These are phyloP conservation scores for Triplophysa siluroides DNA, from an alignment of 2,113 vertebrate species.

Conservation along the genomic window DNA sequence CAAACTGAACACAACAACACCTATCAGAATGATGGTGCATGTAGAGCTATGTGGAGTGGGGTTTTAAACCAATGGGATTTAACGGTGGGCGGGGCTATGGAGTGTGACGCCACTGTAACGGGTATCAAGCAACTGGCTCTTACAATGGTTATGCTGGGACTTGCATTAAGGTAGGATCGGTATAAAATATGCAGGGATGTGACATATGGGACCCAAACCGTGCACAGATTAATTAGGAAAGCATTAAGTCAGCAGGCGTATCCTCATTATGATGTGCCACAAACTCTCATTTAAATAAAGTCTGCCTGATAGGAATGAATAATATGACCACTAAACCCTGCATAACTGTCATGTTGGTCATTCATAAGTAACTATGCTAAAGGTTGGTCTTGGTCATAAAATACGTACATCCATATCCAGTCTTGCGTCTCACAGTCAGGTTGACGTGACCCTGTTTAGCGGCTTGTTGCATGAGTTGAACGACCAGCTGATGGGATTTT, in stretches of 20 bases:
- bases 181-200: constrained; percentile 19
- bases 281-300: constrained; percentile 56
- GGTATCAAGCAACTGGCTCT: background rate
- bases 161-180: background rate
- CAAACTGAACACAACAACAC: too few relatives aligned
- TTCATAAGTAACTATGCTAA: background rate
- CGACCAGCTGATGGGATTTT: constrained; percentile 97
- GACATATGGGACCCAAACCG: constrained; percentile 27
- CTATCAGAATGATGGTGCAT: too few relatives aligned
- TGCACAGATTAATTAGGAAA: constrained; percentile 16
- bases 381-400: background rate
- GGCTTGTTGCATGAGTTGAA: constrained; percentile 98
- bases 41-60: too few relatives aligned
- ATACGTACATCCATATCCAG: constrained; percentile 85
- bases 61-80: too few relatives aligned
- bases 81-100: too few relatives aligned
- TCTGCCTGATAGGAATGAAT: constrained; percentile 46
- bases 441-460: constrained; percentile 99
- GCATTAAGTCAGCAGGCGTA: constrained; percentile 11
- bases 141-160: background rate
- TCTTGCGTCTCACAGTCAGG: constrained; percentile 94
- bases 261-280: constrained; percentile 43
- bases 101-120: too few relatives aligned
- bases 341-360: constrained; percentile 41
- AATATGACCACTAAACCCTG: constrained; percentile 44